Evolutionary conservation across 2,113 vertebrate genomes (phyloP).

Genomic region (Catharus minimus): DNA sequence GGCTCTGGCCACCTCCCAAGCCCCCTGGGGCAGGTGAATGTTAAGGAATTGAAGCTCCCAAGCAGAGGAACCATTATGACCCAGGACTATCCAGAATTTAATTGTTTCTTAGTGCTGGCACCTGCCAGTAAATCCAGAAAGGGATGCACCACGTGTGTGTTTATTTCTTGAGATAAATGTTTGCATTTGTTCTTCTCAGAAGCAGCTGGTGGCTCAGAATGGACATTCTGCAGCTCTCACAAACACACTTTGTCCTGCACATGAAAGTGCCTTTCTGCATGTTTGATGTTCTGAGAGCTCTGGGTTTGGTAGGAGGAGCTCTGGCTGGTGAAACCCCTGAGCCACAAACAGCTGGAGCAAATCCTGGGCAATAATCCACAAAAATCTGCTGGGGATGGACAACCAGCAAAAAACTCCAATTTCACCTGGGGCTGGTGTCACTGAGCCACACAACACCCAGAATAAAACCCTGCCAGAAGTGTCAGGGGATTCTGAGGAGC

Average conservation of each 20-base stretch:
- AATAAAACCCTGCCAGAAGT: not conserved
- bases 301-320: not conserved
- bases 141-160: not conserved
- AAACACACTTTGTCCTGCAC: slow-evolving; percentile 17
- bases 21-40: not conserved
- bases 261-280: slow-evolving; percentile 30
- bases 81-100: not conserved
- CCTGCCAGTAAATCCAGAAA: slow-evolving; percentile 12
- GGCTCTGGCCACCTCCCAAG: slow-evolving; percentile 2
- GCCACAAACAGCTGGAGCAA: slow-evolving; percentile 29
- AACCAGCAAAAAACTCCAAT: not conserved
- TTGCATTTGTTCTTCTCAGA: not conserved
- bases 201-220: not conserved
- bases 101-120: not conserved
- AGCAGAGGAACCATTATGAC: not conserved
- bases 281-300: slow-evolving; percentile 45
- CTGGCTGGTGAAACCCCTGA: not conserved
- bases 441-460: not conserved
- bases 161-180: not conserved
- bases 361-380: not conserved
- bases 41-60: not conserved
- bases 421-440: not conserved
- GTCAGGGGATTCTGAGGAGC: not conserved
- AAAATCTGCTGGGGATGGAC: not conserved
- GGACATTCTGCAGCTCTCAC: slow-evolving; percentile 4